Percentiles rank a stretch among this genome's conserved stretches.
phyloP scores from a whole-genome alignment of 2,797 vertebrate species.

The Netta rufina region DNA sequence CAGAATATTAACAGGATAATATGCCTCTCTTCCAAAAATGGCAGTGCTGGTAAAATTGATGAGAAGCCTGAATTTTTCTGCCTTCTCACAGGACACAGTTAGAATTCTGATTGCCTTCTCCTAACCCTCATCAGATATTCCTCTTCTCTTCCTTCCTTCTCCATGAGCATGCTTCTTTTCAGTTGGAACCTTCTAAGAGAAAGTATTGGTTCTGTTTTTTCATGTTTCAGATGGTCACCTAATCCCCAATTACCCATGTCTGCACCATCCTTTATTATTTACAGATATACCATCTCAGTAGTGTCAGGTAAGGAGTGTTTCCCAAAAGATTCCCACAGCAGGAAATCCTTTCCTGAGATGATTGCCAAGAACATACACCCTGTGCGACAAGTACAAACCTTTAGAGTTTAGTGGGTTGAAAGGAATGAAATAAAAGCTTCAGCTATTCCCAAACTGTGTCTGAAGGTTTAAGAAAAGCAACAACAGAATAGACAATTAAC shows the following conservation, averaged over 20 bases:
- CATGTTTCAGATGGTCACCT: background rate
- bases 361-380: background rate
- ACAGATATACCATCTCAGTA: background rate
- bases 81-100: background rate
- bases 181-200: background rate
- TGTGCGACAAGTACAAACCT: background rate
- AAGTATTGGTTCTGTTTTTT: background rate
- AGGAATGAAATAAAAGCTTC: background rate
- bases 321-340: background rate
- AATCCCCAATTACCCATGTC: background rate
- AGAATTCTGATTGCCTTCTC: background rate
- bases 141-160: background rate
- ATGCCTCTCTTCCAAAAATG: background rate
- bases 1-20: background rate
- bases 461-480: background rate
- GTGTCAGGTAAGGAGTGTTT: background rate
- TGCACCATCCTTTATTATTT: background rate
- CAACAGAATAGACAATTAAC: background rate
- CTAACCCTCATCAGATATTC: background rate
- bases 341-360: background rate
- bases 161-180: background rate
- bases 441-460: background rate
- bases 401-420: background rate
- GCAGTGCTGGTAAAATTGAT: slow-evolving; percentile 9
- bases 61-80: background rate